phyloP scores from a whole-genome alignment of 2,888 invertebrate species.

The Eupithecia centaureata region DNA sequence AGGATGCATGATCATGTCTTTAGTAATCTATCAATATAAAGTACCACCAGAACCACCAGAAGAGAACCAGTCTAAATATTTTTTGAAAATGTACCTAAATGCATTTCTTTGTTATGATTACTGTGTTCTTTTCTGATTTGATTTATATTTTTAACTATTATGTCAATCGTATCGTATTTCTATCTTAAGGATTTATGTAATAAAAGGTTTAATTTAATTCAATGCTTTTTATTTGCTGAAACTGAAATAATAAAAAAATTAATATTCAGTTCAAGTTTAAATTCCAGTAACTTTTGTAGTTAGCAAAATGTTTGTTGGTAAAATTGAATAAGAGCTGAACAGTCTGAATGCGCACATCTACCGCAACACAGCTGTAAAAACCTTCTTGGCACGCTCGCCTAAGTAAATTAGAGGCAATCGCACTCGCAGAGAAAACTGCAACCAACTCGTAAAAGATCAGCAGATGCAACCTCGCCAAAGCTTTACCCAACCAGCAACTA shows the following conservation, averaged over 20 bases:
- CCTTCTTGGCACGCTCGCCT: conserved; percentile 9
- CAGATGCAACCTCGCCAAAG: not conserved
- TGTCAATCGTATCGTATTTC: too few relatives aligned
- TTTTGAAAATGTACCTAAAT: too few relatives aligned
- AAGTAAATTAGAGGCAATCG: conserved; percentile 21
- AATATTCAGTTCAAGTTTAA: not conserved
- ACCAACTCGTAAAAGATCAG: conserved; percentile 22
- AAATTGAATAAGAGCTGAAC: not conserved
- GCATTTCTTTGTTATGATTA: too few relatives aligned
- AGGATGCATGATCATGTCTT: too few relatives aligned
- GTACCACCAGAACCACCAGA: too few relatives aligned
- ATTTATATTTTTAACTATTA: too few relatives aligned
- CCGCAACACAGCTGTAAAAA: conserved; percentile 22
- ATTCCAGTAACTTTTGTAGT: not conserved
- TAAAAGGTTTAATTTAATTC: too few relatives aligned
- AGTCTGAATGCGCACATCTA: conserved; percentile 14
- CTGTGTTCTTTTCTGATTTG: too few relatives aligned
- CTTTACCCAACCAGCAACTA: not conserved
- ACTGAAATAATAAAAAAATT: not conserved
- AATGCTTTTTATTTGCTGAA: not conserved
- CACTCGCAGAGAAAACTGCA: conserved; percentile 20
- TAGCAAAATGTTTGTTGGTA: not conserved
- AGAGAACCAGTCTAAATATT: too few relatives aligned
- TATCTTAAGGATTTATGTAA: too few relatives aligned
- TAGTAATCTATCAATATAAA: too few relatives aligned